Evolutionary conservation across 2,797 vertebrate genomes (phyloP), one percentile per base, ranked within the genome.

Genomic region (Psittacula echo): DNA sequence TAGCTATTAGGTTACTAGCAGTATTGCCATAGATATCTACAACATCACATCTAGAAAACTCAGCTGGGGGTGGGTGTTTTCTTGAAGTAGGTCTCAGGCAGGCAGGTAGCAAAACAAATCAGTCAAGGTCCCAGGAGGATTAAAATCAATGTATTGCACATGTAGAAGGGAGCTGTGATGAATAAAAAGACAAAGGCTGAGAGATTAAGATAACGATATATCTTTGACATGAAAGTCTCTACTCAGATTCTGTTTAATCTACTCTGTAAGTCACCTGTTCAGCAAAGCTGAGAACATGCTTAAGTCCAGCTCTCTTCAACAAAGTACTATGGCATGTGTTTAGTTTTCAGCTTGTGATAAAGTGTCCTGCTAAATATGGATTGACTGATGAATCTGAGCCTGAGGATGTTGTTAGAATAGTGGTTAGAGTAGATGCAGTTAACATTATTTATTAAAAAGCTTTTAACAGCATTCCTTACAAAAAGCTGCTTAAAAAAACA

Each of bases 361-460:
- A 89, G 7, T 18, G 24, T 56, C 74, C 66, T 72, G 18, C 53
- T 95, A 74, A 85, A 50, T 37, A 45, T 0, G 2, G 65, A 70
- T 60, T 74, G 82, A 68, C 62, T 85, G 76, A 45, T 76, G 73
- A 76, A 72, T 30, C 20, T 58, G 42, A 87, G 82, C 89, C 89
- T 39, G 47, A 91, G 85, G 79, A 87, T 60, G 75, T 65, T 94
- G 87, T 61, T 74, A 89, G 89, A 89, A 71, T 5, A 61, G 71
- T 72, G 75, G 68, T 83, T 91, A 94, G 73, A 77, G 62, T 24
- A 95, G 48, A 75, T 20, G 42, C 45, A 92, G 94, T 92, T 94
- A 93, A 82, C 73, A 81, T 94, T 81, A 93, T 81, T 95, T 89
- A 92, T 93, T 95, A 64, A 95, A 92, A 80, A 84, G 62, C 17